Conservation (phyloP, 2,888 invertebrate species). For the Plagiodera versicolora region DNA sequence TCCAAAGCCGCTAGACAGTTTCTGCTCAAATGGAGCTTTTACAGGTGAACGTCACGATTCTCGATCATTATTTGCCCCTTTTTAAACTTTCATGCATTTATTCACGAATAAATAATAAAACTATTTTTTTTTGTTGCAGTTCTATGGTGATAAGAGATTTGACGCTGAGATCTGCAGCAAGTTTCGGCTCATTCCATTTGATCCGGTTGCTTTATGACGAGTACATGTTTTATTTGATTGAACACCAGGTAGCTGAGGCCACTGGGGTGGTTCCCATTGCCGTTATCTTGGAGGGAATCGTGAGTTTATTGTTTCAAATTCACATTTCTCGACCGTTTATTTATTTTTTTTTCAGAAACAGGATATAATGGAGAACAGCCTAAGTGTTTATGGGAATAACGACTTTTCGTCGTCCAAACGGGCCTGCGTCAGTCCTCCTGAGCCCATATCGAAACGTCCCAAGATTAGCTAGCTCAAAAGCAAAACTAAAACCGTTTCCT, state of each 20-base stretch:
- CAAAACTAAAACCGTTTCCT: conserved; percentile 41
- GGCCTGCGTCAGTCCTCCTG: conserved; percentile 51
- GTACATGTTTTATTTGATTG: conserved; percentile 98
- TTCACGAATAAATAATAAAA: no score
- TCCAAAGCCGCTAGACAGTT: conserved; percentile 88
- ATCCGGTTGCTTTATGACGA: conserved; percentile 97
- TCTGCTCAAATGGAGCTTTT: conserved; percentile 98
- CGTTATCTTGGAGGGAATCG: conserved; percentile 76
- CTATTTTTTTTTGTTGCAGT: conserved; percentile 65
- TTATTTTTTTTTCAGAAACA: conserved; percentile 48
- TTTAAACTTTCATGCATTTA: no score
- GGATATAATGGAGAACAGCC: conserved; percentile 50
- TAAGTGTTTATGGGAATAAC: conserved; percentile 49
- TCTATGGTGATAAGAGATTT: conserved; percentile 98
- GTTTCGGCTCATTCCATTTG: conserved; percentile 98
- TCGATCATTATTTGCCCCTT: no score
- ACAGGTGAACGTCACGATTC: conserved; percentile 75
- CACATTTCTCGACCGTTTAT: not conserved
- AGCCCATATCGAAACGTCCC: conserved; percentile 50
- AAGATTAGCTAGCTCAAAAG: conserved; percentile 55
- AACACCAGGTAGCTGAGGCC: conserved; percentile 92
- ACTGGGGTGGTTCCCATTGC: conserved; percentile 91
- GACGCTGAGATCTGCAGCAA: conserved; percentile 93
- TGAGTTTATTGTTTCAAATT: conserved; percentile 47
- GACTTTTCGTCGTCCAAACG: conserved; percentile 43